A percentile compares a stretch with the other conserved stretches of the same genome.
Evolutionary conservation across 2,113 vertebrate genomes (phyloP).

Genomic region (Pluvianellus socialis): DNA sequence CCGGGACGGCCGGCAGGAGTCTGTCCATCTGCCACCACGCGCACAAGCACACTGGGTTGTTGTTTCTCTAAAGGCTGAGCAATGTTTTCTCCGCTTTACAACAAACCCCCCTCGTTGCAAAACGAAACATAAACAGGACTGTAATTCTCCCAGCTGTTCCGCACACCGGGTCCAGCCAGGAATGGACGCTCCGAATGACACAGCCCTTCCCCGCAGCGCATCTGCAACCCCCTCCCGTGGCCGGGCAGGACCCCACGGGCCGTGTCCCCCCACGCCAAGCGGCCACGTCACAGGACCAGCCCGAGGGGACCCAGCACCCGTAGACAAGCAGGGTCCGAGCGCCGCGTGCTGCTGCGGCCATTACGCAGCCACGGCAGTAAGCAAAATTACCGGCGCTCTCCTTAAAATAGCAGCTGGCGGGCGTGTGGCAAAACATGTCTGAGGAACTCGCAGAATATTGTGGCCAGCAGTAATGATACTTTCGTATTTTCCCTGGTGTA

Average conservation of each 20-base stretch:
- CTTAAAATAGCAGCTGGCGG: background rate
- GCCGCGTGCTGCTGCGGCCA: accelerated
- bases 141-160: background rate
- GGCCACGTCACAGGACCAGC: background rate
- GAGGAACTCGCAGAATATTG: background rate
- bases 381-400: background rate
- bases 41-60: background rate
- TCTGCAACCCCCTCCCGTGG: background rate
- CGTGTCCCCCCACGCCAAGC: background rate
- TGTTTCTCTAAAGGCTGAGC: background rate
- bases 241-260: background rate
- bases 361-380: accelerated
- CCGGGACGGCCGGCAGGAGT: background rate
- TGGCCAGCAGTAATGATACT: background rate
- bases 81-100: background rate
- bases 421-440: background rate
- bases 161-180: background rate
- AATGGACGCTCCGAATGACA: background rate
- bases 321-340: background rate
- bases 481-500: background rate
- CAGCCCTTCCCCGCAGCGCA: background rate
- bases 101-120: background rate
- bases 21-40: background rate
- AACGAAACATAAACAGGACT: background rate
- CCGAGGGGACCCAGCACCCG: background rate